Evolutionary conservation across 2,113 vertebrate genomes (phyloP), one percentile per base, ranked within the genome.

Genomic region (Isichthys henryi): DNA sequence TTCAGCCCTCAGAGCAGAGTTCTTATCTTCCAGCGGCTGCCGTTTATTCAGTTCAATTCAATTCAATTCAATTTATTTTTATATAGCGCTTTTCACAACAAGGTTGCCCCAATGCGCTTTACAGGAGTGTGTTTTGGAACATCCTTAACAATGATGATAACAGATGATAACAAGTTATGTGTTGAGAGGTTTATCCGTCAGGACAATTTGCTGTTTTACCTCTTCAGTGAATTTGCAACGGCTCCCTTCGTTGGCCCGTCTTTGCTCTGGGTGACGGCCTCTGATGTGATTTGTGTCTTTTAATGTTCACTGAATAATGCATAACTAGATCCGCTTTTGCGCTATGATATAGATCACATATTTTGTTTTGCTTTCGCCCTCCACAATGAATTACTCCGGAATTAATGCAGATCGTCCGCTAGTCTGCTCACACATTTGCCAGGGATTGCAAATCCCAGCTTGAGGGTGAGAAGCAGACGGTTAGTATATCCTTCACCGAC

Each of bases 281-380:
- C 74, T 80, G 35, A 80, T 86, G 83, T 49, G 83, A 86, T 50
- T 49, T 86, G 21, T 49, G 83, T 50, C n/a, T 86, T 85, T 86
- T 86, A 80, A 80, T 86, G n/a, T 50, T 86, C 23, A n/a, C 83
- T 86, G 83, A 50, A 86, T 86, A 49, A 86, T 86, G 50, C 48
- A 48, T 27, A 85, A 49, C 46, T 49, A 85, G 5, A 85, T 15
- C 49, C 21, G 6, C 13, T 31, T 86, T 27, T 48, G 23, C n/a
- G 23, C 31, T 27, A 27, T 53, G 13, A 52, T 21, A 53, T 53
- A 87, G 46, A 53, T n/a, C 50, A 17, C n/a, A 31, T 87, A 53
- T 87, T 87, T 87, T 87, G n/a, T 87, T 31, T 53, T 53, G 49
- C 50, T 87, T 52, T 17, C 4, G 1, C 15, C 27, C 11, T 11